Conservation (phyloP, 2,888 invertebrate species). For the Andrena bucephala region DNA sequence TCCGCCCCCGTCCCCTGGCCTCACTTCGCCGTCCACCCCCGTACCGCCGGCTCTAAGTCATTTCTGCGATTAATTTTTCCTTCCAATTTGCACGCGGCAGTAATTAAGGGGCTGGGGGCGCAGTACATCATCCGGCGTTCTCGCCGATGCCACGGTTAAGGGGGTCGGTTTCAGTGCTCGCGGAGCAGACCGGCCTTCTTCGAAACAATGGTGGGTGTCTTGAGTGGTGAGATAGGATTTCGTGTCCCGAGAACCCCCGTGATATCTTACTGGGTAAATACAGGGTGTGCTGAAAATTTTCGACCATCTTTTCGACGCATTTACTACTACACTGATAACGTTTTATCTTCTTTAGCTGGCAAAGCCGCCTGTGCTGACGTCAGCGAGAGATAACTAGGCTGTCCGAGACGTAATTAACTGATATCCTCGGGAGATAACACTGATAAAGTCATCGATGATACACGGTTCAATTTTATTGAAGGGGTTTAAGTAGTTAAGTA, state of each 20-base stretch:
- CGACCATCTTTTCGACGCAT: not conserved
- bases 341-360: not conserved
- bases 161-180: constrained; percentile 71
- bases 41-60: constrained; percentile 83
- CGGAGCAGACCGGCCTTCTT: constrained; percentile 74
- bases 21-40: constrained; percentile 62
- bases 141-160: constrained; percentile 65
- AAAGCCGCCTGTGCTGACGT: not conserved
- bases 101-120: constrained; percentile 84
- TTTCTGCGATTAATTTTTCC: constrained; percentile 86
- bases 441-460: too few species aligned
- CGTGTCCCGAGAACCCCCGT: constrained; percentile 52
- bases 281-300: not conserved
- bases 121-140: constrained; percentile 81
- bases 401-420: not conserved
- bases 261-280: constrained; percentile 55
- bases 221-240: constrained; percentile 72
- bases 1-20: constrained; percentile 70
- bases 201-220: constrained; percentile 81
- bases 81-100: constrained; percentile 85
- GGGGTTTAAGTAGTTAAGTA: not conserved
- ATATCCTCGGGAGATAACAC: not conserved
- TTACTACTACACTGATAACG: not conserved
- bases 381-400: not conserved
- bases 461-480: not conserved